A percentile compares a stretch with the other conserved stretches of the same genome.
Conservation (phyloP, 2,888 invertebrate genomes). For the Anoncus sp. region DNA sequence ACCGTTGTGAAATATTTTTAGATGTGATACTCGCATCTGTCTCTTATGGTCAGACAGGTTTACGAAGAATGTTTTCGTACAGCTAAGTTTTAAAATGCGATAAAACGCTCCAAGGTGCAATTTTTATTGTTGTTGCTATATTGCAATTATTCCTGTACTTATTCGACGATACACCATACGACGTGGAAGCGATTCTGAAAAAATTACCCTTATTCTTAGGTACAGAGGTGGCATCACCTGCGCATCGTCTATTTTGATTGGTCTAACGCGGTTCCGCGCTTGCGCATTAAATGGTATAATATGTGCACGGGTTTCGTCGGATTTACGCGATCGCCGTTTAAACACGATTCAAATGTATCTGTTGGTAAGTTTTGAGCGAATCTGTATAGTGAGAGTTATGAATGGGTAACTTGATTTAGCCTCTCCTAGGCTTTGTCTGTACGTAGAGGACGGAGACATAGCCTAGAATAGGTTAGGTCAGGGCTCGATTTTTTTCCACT, state of each 20-base stretch:
- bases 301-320: too few relatives aligned
- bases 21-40: too few relatives aligned
- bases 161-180: too few relatives aligned
- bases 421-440: conserved; percentile 83
- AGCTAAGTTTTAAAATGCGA: neutral
- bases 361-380: conserved; percentile 1
- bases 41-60: too few relatives aligned
- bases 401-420: conserved; percentile 79
- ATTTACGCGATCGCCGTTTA: too few relatives aligned
- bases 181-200: neutral
- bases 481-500: conserved; percentile 71
- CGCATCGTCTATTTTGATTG: neutral
- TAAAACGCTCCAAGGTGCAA: too few relatives aligned
- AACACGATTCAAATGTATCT: neutral
- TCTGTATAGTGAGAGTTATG: conserved; percentile 6
- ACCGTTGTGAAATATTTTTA: too few relatives aligned
- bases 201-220: neutral
- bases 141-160: too few relatives aligned
- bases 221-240: neutral
- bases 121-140: too few relatives aligned
- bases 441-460: conserved; percentile 79
- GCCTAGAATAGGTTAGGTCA: conserved; percentile 83
- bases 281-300: neutral
- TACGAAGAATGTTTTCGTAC: too few relatives aligned
- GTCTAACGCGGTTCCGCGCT: neutral